Conservation (phyloP, 2,888 invertebrate genomes). For the Ecliptopera silaceata region DNA sequence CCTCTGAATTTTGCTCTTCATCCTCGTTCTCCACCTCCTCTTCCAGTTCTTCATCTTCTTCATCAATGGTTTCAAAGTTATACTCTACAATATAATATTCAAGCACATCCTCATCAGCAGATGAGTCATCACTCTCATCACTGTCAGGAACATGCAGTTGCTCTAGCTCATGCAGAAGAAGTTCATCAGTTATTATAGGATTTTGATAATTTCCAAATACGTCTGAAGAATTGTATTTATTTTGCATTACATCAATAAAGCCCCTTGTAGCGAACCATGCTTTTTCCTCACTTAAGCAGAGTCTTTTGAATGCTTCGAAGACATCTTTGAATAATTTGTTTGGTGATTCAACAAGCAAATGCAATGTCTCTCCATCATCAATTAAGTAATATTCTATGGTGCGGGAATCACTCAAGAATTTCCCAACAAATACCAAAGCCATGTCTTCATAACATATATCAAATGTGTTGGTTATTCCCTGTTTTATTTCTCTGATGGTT, state of each 20-base stretch:
- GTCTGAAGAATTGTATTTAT: background rate
- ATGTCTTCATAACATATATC: constrained; percentile 23
- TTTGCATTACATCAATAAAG: constrained; percentile 6
- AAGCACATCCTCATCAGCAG: constrained; percentile 16
- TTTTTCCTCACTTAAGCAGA: constrained; percentile 3
- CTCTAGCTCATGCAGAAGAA: constrained; percentile 6
- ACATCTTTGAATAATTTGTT: constrained; percentile 16
- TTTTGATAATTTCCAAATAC: background rate
- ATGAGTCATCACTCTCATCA: constrained; percentile 15
- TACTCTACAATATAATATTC: too few relatives aligned
- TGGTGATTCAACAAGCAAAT: constrained; percentile 25
- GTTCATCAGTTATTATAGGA: constrained; percentile 1
- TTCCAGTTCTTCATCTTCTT: background rate
- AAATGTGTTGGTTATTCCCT: constrained; percentile 4
- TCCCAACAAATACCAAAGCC: constrained; percentile 16
- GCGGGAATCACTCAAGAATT: constrained; percentile 11
- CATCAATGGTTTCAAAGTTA: background rate
- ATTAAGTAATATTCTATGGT: constrained; percentile 12
- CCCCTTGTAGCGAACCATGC: constrained; percentile 8
- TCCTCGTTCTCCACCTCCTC: background rate
- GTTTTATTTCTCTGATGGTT: constrained; percentile 8
- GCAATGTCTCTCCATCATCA: constrained; percentile 14
- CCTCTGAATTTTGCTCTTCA: background rate
- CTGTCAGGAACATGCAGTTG: constrained; percentile 1
- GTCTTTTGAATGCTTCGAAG: constrained; percentile 5